These are phyloP conservation scores for Pseudobourletiella spinata DNA, from an alignment of 1,140 invertebrate species.

Conservation along the genomic window DNA sequence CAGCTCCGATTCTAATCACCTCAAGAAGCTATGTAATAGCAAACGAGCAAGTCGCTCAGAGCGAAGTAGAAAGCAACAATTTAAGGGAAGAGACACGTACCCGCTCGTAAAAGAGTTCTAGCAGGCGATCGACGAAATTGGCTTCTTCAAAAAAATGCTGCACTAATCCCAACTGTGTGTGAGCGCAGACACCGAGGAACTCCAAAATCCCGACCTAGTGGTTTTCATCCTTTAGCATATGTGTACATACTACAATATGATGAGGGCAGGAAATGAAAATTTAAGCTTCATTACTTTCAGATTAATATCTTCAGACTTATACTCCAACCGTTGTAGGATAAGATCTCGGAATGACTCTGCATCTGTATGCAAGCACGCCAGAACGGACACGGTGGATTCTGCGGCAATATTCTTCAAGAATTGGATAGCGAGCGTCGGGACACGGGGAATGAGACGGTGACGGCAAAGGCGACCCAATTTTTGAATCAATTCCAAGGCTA, in stretches of 20 bases:
- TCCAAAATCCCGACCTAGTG: slow-evolving; percentile 25
- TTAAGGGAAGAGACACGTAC: too few relatives aligned
- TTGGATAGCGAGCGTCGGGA: slow-evolving; percentile 26
- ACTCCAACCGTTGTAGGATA: slow-evolving; percentile 23
- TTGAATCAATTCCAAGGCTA: slow-evolving; percentile 12
- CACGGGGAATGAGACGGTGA: slow-evolving; percentile 23
- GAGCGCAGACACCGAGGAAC: slow-evolving; percentile 24
- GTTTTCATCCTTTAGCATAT: neutral
- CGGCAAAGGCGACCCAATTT: slow-evolving; percentile 18
- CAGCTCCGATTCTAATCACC: too few relatives aligned
- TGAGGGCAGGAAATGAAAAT: neutral
- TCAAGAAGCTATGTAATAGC: too few relatives aligned
- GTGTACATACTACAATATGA: neutral
- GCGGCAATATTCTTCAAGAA: slow-evolving; percentile 24
- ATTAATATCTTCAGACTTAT: slow-evolving; percentile 26
- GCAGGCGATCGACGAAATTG: slow-evolving; percentile 4
- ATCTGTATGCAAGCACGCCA: slow-evolving; percentile 23
- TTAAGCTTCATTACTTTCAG: slow-evolving; percentile 15
- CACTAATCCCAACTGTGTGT: slow-evolving; percentile 27
- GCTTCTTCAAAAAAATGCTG: slow-evolving; percentile 26
- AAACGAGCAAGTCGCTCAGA: too few relatives aligned
- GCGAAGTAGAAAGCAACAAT: too few relatives aligned
- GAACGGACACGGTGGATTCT: slow-evolving; percentile 15
- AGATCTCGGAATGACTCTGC: slow-evolving; percentile 28
- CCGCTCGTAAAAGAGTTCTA: slow-evolving; percentile 20